Percentiles rank a stretch among this genome's conserved stretches.
Conservation (phyloP, 2,113 vertebrate species). For the Calypte anna region DNA sequence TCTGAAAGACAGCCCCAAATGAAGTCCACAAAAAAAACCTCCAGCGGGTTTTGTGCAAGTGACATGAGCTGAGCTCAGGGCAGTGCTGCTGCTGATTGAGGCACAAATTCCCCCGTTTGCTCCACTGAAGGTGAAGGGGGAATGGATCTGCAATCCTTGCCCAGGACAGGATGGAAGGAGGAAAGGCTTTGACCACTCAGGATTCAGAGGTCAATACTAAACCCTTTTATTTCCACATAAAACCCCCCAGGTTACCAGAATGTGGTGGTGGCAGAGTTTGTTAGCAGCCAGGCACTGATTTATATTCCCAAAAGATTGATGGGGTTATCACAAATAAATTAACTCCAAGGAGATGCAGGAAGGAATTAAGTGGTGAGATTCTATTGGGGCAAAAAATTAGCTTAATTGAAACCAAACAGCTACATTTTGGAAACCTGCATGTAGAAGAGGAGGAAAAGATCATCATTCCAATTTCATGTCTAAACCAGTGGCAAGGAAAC, state of each 20-base stretch:
- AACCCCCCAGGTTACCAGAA: background rate
- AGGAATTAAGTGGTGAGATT: background rate
- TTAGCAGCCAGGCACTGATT: background rate
- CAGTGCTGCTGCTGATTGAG: background rate
- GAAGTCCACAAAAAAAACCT: background rate
- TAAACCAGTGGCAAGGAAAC: background rate
- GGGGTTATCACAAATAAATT: background rate
- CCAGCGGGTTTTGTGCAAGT: no score
- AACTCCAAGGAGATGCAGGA: background rate
- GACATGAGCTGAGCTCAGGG: background rate
- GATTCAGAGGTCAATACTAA: background rate
- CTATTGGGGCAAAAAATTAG: background rate
- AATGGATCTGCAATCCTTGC: fast-evolving
- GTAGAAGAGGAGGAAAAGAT: background rate
- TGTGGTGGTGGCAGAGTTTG: fast-evolving
- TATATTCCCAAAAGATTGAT: background rate
- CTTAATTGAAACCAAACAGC: background rate
- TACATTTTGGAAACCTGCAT: background rate
- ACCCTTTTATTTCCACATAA: background rate
- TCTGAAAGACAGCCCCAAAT: background rate
- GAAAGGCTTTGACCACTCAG: fast-evolving
- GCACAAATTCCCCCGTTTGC: background rate
- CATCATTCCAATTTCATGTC: background rate
- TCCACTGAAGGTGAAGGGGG: fast-evolving
- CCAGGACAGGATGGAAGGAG: fast-evolving